Evolutionary conservation across 1,140 invertebrate genomes (phyloP).

Genomic region (Papilio aristodemus): DNA sequence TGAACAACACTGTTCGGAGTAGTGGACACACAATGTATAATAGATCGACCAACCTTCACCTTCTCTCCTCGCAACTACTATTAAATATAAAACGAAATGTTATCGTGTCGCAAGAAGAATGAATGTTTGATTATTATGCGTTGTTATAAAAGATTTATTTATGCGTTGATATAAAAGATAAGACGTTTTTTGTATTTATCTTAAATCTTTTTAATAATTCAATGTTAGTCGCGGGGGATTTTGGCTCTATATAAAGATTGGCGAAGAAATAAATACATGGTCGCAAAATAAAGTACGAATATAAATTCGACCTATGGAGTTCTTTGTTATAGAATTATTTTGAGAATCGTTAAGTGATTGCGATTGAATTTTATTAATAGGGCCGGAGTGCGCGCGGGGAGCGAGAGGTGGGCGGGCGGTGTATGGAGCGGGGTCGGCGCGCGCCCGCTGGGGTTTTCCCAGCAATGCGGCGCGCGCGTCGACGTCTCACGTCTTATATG

Average conservation of each 20-base stretch:
- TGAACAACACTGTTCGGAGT: not conserved
- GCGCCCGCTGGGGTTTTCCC: slow-evolving; percentile 66
- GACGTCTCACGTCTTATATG: slow-evolving; percentile 54
- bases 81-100: not conserved
- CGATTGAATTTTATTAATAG: slow-evolving; percentile 21
- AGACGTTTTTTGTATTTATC: too few species aligned
- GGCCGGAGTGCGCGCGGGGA: slow-evolving; percentile 35
- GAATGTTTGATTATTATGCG: too few species aligned
- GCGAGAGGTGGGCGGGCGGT: slow-evolving; percentile 27
- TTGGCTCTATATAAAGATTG: too few species aligned
- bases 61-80: not conserved
- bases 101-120: too few species aligned
- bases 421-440: slow-evolving; percentile 36
- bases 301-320: not conserved
- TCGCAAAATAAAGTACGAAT: not conserved
- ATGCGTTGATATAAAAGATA: too few species aligned
- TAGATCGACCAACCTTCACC: not conserved
- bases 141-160: too few species aligned
- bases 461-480: slow-evolving; percentile 57
- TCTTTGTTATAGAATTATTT: not conserved
- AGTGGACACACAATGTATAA: not conserved
- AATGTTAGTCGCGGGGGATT: too few species aligned
- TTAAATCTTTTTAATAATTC: too few species aligned
- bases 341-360: not conserved
- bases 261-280: not conserved